Percentiles rank a stretch among this genome's conserved stretches.
These are phyloP conservation scores for Perognathus longimembris DNA, from an alignment of 2,113 vertebrate species.

Conservation along the genomic window DNA sequence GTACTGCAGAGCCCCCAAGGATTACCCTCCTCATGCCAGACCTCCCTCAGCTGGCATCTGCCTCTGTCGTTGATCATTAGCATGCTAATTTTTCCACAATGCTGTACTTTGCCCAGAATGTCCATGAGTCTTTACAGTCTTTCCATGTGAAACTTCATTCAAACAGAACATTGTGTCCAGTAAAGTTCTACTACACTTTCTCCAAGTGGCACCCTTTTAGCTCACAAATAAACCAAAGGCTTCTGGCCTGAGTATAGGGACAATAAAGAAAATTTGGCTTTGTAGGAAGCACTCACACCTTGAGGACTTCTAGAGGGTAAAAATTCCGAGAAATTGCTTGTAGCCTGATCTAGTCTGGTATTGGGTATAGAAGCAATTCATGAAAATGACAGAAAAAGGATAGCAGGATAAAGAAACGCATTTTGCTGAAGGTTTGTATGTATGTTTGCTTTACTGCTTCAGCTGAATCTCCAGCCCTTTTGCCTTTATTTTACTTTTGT, in stretches of 20 bases:
- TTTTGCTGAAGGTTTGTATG: background rate
- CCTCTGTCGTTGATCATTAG: too few relatives aligned
- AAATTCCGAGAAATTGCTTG: background rate
- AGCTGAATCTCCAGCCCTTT: too few relatives aligned
- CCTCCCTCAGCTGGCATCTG: background rate
- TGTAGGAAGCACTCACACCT: background rate
- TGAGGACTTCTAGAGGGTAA: constrained; percentile 6
- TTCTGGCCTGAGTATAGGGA: background rate
- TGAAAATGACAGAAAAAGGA: constrained; percentile 36
- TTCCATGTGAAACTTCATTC: background rate
- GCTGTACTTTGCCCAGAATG: background rate
- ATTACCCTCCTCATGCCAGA: background rate
- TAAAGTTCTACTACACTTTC: background rate
- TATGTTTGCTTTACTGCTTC: too few relatives aligned
- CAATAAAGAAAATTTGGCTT: background rate
- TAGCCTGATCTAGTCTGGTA: background rate
- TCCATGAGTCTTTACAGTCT: background rate
- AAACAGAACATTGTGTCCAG: background rate
- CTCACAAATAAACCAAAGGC: background rate
- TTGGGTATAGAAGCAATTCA: background rate
- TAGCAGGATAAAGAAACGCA: background rate
- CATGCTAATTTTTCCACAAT: background rate
- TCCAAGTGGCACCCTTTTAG: background rate
- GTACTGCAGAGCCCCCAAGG: background rate
- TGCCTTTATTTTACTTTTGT: too few relatives aligned